These are phyloP conservation scores for Globicephala melas DNA, from an alignment of 2,113 vertebrate species.

Conservation along the genomic window DNA sequence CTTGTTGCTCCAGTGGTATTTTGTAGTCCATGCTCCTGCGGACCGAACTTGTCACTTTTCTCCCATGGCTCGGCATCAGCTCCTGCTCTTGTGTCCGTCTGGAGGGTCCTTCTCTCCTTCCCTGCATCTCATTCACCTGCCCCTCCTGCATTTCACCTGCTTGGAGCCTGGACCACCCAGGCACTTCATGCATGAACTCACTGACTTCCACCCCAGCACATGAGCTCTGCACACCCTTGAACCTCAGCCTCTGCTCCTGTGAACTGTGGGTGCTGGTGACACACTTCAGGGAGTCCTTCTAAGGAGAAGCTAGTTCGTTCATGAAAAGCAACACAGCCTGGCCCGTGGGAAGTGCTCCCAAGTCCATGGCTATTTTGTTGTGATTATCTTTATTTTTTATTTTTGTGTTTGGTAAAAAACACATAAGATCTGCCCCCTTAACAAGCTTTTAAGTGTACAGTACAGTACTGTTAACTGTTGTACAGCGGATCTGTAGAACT, in stretches of 20 bases:
- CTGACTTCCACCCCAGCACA: neutral
- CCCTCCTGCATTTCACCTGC: neutral
- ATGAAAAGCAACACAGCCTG: too few relatives aligned
- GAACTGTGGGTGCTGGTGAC: accelerated
- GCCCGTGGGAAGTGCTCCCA: too few relatives aligned
- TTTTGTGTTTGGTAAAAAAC: too few relatives aligned
- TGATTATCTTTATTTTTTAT: too few relatives aligned
- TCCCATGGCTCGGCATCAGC: accelerated
- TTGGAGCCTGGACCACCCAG: neutral
- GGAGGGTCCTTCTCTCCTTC: neutral
- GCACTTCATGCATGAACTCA: neutral
- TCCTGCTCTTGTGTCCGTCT: accelerated
- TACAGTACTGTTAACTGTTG: too few relatives aligned
- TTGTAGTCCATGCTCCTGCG: neutral
- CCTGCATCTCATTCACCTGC: neutral
- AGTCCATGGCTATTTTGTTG: too few relatives aligned
- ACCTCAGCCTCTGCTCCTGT: neutral
- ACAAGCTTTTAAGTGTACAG: too few relatives aligned
- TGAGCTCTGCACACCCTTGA: neutral
- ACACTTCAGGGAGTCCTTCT: neutral
- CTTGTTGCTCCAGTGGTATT: accelerated
- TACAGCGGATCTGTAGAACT: too few relatives aligned
- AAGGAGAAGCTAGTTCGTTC: neutral
- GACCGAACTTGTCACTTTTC: too few relatives aligned
- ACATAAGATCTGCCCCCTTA: too few relatives aligned